Conservation (phyloP, 2,797 vertebrate genomes). For the Nannoperca obscura region DNA sequence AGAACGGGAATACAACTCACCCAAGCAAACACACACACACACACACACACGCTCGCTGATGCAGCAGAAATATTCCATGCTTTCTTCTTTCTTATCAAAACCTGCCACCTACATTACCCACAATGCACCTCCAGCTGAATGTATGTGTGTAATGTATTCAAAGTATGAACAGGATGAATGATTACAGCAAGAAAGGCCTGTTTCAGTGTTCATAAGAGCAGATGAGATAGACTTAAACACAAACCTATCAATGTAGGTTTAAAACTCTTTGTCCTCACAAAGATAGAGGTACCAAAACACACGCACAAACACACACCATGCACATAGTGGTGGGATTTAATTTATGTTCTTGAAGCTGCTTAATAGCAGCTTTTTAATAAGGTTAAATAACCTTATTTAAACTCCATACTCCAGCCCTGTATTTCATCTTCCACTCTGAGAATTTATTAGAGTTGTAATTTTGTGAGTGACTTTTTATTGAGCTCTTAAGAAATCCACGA, state of each 20-base stretch:
- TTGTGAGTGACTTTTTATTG: neutral
- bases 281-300: neutral
- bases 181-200: neutral
- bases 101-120: no score
- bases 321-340: neutral
- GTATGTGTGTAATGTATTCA: no score
- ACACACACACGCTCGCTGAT: neutral
- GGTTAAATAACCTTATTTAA: constrained; percentile 14
- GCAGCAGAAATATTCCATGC: neutral
- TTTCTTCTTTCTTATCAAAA: neutral
- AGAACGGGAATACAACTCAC: neutral
- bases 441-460: constrained; percentile 7
- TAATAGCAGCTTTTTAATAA: neutral
- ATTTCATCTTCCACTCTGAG: neutral
- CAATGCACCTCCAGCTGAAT: no score
- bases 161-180: neutral
- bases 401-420: neutral
- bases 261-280: constrained; percentile 1
- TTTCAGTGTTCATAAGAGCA: neutral
- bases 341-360: constrained; percentile 8
- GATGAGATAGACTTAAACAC: neutral
- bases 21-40: neutral
- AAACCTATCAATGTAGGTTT: neutral
- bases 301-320: constrained; percentile 6
- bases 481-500: constrained; percentile 42